These are phyloP conservation scores for Pandion haliaetus DNA, from an alignment of 2,113 vertebrate genomes.

Conservation along the genomic window DNA sequence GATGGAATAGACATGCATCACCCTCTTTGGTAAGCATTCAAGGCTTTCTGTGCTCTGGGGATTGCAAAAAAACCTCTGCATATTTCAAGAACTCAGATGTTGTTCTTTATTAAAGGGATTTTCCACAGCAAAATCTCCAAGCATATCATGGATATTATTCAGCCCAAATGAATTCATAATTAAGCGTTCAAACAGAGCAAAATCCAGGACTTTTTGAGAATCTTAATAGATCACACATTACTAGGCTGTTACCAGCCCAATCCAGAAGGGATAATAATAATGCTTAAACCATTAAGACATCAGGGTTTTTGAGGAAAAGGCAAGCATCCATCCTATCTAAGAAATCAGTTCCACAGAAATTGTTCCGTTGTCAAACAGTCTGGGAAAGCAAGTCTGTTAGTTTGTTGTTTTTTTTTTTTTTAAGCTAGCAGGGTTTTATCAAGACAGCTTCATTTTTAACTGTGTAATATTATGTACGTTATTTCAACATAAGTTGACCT, in stretches of 20 bases:
- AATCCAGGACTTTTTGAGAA: neutral
- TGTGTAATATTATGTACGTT: neutral
- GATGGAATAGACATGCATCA: constrained; percentile 26
- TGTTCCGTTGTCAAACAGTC: neutral
- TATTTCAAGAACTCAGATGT: constrained; percentile 25
- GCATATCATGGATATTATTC: neutral
- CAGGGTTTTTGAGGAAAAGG: constrained; percentile 36
- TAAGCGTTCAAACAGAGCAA: constrained; percentile 5
- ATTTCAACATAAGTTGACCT: neutral
- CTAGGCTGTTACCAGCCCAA: neutral
- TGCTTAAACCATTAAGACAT: neutral
- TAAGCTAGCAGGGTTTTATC: neutral
- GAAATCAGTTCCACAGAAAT: neutral
- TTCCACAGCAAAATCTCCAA: constrained; percentile 15
- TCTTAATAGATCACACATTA: constrained; percentile 7
- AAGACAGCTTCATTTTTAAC: neutral
- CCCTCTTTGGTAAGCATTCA: constrained; percentile 5
- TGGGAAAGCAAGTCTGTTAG: neutral
- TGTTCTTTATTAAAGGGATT: constrained; percentile 21
- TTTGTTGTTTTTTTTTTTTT: neutral
- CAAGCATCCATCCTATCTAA: constrained; percentile 38
- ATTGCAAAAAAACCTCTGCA: neutral
- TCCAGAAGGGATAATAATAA: constrained; percentile 13
- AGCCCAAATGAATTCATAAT: neutral
- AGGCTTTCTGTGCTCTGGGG: neutral